These are phyloP conservation scores for Drosophila erecta DNA, from an alignment of 1,140 invertebrate species.

Conservation along the genomic window DNA sequence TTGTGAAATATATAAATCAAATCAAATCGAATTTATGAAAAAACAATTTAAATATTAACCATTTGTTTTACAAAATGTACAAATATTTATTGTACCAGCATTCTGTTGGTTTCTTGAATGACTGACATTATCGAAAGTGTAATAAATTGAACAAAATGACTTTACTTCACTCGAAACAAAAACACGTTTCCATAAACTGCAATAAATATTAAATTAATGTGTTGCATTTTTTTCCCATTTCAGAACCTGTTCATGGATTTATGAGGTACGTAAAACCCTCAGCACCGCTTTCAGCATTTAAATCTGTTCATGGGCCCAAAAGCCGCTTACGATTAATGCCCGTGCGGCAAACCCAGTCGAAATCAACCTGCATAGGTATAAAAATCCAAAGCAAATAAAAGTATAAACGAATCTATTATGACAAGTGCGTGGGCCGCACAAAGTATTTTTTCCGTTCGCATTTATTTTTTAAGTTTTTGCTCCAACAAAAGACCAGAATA, in stretches of 20 bases:
- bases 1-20: neutral
- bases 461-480: conserved; percentile 18
- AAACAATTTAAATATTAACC: neutral
- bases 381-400: conserved; percentile 53
- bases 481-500: conserved; percentile 41
- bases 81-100: no score
- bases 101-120: neutral
- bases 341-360: conserved; percentile 24
- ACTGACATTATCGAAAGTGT: neutral
- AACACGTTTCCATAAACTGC: conserved; percentile 11
- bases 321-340: conserved; percentile 63
- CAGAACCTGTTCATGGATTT: conserved; percentile 73
- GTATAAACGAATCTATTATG: conserved; percentile 80
- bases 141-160: neutral
- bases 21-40: no score
- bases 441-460: conserved; percentile 32
- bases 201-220: conserved; percentile 16
- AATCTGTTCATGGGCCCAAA: conserved; percentile 57
- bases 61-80: neutral
- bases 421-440: conserved; percentile 74
- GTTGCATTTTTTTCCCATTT: conserved; percentile 21
- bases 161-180: neutral
- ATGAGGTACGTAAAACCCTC: conserved; percentile 67
- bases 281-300: conserved; percentile 43
- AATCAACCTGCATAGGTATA: conserved; percentile 60